Conservation (phyloP, 2,888 invertebrate species). For the Campoplex capitator region DNA sequence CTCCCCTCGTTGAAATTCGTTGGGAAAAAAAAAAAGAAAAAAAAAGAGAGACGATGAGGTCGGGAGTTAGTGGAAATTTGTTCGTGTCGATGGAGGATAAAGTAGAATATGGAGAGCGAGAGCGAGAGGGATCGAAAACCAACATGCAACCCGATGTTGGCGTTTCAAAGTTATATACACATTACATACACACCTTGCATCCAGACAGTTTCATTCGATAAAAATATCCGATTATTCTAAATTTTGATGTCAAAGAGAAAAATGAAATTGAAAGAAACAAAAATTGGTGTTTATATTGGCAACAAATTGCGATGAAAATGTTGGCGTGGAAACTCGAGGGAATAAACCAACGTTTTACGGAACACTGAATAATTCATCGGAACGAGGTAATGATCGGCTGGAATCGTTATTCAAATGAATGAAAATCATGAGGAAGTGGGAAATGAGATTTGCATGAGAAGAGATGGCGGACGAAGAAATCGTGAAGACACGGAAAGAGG, state of each 20-base stretch:
- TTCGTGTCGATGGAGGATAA: conserved; percentile 81
- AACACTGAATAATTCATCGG: conserved; percentile 56
- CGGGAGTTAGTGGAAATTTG: conserved; percentile 48
- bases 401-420: conserved; percentile 43
- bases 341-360: conserved; percentile 12
- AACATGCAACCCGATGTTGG: conserved; percentile 54
- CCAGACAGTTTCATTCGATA: conserved; percentile 48
- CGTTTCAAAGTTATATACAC: conserved; percentile 28
- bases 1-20: conserved; percentile 70
- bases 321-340: conserved; percentile 5
- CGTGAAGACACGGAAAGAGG: conserved; percentile 3
- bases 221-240: conserved; percentile 50
- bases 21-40: conserved; percentile 39
- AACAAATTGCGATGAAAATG: conserved; percentile 38
- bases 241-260: conserved; percentile 31
- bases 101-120: conserved; percentile 79
- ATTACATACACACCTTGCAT: conserved; percentile 27
- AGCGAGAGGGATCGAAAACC: conserved; percentile 85
- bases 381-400: conserved; percentile 40
- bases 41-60: conserved; percentile 19
- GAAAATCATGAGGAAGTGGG: conserved; percentile 23
- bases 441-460: conserved; percentile 34
- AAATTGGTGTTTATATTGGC: conserved; percentile 34
- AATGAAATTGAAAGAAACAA: neutral
- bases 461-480: neutral